Conservation (phyloP, 1,140 invertebrate genomes). For the Trichonephila clavata region DNA sequence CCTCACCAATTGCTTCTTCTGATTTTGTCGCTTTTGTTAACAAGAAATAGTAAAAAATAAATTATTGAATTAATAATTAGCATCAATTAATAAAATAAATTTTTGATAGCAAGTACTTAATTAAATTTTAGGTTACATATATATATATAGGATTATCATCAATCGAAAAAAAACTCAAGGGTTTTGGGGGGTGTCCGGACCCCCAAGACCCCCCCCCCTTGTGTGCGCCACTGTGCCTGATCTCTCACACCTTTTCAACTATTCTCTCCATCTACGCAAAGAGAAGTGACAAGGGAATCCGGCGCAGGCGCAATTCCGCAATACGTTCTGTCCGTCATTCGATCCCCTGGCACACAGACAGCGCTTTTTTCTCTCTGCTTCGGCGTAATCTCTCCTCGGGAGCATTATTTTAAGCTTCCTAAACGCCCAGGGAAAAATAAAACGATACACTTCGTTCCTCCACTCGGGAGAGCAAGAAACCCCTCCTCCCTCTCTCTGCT, state of each 20-base stretch:
- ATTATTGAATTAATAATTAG: too few relatives aligned
- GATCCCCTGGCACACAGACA: slow-evolving; percentile 8
- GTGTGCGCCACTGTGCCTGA: too few relatives aligned
- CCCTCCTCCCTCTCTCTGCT: not conserved
- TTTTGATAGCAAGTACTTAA: too few relatives aligned
- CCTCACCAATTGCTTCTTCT: too few relatives aligned
- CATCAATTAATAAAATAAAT: too few relatives aligned
- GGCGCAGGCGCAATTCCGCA: not conserved
- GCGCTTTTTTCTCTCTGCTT: not conserved
- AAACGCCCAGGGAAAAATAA: not conserved
- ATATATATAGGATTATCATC: too few relatives aligned
- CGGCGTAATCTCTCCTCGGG: not conserved
- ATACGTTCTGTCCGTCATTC: not conserved
- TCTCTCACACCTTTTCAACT: not conserved
- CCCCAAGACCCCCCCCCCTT: too few relatives aligned
- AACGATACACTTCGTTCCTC: not conserved
- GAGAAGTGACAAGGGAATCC: not conserved
- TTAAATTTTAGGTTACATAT: too few relatives aligned
- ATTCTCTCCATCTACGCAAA: not conserved
- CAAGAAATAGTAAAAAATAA: too few relatives aligned
- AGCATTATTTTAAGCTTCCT: slow-evolving; percentile 10
- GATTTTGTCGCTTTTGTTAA: too few relatives aligned
- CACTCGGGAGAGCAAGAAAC: not conserved
- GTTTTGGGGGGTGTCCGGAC: too few relatives aligned
- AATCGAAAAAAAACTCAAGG: too few relatives aligned